phyloP scores from a whole-genome alignment of 2,888 invertebrate species.

The Empis livida region DNA sequence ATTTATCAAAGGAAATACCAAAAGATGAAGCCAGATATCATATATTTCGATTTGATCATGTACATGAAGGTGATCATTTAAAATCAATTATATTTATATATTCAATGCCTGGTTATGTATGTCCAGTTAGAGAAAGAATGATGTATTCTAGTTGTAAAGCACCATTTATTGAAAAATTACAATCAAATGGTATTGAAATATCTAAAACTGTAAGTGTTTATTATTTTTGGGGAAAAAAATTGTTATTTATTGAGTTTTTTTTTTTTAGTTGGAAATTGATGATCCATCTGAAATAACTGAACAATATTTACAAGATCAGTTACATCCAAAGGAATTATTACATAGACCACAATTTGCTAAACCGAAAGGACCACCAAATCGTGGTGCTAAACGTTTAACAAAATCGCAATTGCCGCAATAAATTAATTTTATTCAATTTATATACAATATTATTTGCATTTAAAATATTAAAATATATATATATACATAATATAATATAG shows the following conservation, averaged over 20 bases:
- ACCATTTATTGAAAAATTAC: conserved; percentile 72
- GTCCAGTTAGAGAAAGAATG: conserved; percentile 96
- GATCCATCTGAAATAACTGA: conserved; percentile 80
- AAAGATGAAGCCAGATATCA: conserved; percentile 70
- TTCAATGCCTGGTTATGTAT: conserved; percentile 94
- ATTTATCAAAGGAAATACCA: conserved; percentile 69
- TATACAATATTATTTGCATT: too few relatives aligned
- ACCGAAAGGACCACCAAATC: conserved; percentile 89
- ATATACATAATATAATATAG: too few relatives aligned
- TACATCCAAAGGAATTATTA: conserved; percentile 83
- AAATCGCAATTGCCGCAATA: conserved; percentile 40
- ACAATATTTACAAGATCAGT: conserved; percentile 79
- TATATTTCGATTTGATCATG: conserved; percentile 74
- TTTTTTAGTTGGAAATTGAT: conserved; percentile 77
- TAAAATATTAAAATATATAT: too few relatives aligned
- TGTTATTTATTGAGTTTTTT: background rate
- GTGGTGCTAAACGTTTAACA: conserved; percentile 82
- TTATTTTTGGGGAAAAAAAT: background rate
- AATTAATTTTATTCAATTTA: too few relatives aligned
- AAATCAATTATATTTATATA: conserved; percentile 91
- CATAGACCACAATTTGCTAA: conserved; percentile 88
- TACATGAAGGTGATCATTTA: conserved; percentile 81
- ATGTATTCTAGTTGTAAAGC: conserved; percentile 96
- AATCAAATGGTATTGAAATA: conserved; percentile 64
- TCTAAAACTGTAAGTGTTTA: conserved; percentile 63